phyloP scores from a whole-genome alignment of 2,113 vertebrate species.

The Puffinus mauretanicus region DNA sequence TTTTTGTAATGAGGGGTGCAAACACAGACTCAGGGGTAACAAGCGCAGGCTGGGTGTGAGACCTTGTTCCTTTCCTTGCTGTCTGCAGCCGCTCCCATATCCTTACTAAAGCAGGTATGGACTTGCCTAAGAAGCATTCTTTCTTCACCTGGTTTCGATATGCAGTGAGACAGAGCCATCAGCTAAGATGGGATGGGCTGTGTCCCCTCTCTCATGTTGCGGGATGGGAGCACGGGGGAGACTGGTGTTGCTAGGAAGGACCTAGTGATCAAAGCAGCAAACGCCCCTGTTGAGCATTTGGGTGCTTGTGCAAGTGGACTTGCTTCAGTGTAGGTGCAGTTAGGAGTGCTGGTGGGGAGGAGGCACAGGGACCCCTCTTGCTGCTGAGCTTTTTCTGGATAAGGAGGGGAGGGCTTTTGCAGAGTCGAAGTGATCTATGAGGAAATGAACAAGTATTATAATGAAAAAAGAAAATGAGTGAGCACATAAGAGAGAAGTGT shows the following conservation, averaged over 20 bases:
- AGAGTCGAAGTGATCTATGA: not conserved
- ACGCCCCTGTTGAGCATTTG: not conserved
- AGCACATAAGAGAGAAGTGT: not conserved
- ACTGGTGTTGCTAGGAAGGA: slow-evolving; percentile 35
- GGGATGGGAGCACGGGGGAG: not conserved
- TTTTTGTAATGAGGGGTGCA: not conserved
- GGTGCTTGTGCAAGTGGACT: not conserved
- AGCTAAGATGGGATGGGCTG: not conserved
- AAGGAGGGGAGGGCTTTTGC: not conserved
- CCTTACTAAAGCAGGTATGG: not conserved
- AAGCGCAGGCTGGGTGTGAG: not conserved
- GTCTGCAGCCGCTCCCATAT: not conserved
- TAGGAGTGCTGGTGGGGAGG: not conserved
- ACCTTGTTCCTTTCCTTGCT: not conserved
- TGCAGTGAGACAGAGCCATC: not conserved
- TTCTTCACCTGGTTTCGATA: not conserved
- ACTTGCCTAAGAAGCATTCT: not conserved
- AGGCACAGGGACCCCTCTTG: not conserved
- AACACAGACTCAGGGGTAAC: not conserved
- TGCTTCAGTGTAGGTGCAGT: not conserved
- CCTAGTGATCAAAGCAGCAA: slow-evolving; percentile 16
- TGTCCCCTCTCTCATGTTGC: not conserved
- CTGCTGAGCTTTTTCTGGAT: not conserved
- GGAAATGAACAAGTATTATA: not conserved
- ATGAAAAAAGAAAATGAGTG: not conserved